Percentiles rank a stretch among this genome's conserved stretches.
Conservation (phyloP, 2,888 invertebrate genomes). For the Torymus tubicola region DNA sequence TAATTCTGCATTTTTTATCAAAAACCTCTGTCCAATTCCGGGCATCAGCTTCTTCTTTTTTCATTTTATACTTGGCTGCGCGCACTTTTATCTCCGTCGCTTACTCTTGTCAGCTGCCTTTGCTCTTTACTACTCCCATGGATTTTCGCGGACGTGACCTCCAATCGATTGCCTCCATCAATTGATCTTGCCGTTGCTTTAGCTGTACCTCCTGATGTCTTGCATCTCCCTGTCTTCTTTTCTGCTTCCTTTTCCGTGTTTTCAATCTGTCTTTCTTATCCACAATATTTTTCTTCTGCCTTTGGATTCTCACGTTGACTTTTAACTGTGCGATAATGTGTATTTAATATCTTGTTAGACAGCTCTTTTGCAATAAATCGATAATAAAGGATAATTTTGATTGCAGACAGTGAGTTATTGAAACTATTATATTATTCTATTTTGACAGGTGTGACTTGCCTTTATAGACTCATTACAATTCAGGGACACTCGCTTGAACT, state of each 20-base stretch:
- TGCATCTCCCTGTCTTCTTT: slow-evolving; percentile 13
- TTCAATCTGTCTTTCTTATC: slow-evolving; percentile 5
- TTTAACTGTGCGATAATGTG: no score
- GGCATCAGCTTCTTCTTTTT: not conserved
- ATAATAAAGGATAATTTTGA: not conserved
- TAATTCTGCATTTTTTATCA: not conserved
- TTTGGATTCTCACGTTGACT: not conserved
- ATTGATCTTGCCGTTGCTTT: slow-evolving; percentile 52
- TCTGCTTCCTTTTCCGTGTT: slow-evolving; percentile 7
- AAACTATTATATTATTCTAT: not conserved
- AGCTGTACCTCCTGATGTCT: not conserved
- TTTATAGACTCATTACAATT: no score
- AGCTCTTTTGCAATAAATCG: no score
- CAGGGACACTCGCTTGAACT: not conserved
- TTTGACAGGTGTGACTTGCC: not conserved
- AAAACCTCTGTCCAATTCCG: not conserved
- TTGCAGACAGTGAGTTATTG: not conserved
- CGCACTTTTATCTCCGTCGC: slow-evolving; percentile 30
- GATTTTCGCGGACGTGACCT: slow-evolving; percentile 59
- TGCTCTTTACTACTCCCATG: slow-evolving; percentile 40
- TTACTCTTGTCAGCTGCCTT: slow-evolving; percentile 48
- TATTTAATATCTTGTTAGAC: no score
- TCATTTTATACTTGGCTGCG: not conserved
- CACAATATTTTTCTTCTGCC: not conserved
- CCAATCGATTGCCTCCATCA: slow-evolving; percentile 60